phyloP scores from a whole-genome alignment of 2,113 vertebrate genomes.

The Thermophis baileyi region DNA sequence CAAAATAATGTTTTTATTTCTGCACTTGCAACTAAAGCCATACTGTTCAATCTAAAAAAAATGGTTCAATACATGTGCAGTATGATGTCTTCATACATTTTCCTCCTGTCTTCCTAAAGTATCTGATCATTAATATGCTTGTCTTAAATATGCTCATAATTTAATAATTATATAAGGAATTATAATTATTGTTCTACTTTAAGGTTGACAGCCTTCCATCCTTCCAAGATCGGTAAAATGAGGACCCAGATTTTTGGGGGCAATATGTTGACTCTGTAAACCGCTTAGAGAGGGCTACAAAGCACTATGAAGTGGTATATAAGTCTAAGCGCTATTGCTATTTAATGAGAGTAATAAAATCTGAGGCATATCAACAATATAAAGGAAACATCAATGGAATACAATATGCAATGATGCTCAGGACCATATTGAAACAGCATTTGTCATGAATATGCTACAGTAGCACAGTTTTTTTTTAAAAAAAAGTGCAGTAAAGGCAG shows the following conservation, averaged over 20 bases:
- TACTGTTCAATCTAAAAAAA: too few species aligned
- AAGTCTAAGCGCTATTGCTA: too few species aligned
- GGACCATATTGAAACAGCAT: conserved; percentile 4
- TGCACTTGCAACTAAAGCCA: too few species aligned
- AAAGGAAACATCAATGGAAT: not conserved
- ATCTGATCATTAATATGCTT: conserved; percentile 33
- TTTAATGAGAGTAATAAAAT: conserved; percentile 35
- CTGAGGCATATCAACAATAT: conserved; percentile 2
- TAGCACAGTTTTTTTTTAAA: not conserved
- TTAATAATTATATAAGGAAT: conserved; percentile 45
- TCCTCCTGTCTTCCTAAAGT: conserved; percentile 28
- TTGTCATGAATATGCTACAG: not conserved
- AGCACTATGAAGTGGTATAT: too few species aligned
- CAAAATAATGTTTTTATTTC: too few species aligned
- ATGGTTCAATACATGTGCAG: conserved; percentile 1
- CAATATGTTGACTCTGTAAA: too few species aligned
- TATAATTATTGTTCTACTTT: conserved; percentile 33
- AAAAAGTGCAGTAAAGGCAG: not conserved
- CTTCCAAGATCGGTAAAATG: too few species aligned
- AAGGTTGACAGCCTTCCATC: too few species aligned
- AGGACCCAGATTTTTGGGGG: too few species aligned
- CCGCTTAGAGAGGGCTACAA: too few species aligned
- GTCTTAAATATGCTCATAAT: conserved; percentile 35
- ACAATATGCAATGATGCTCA: conserved; percentile 27
- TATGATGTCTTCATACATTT: conserved; percentile 31